Evolutionary conservation across 2,113 vertebrate species (phyloP).

Genomic region (Takifugu flavidus): DNA sequence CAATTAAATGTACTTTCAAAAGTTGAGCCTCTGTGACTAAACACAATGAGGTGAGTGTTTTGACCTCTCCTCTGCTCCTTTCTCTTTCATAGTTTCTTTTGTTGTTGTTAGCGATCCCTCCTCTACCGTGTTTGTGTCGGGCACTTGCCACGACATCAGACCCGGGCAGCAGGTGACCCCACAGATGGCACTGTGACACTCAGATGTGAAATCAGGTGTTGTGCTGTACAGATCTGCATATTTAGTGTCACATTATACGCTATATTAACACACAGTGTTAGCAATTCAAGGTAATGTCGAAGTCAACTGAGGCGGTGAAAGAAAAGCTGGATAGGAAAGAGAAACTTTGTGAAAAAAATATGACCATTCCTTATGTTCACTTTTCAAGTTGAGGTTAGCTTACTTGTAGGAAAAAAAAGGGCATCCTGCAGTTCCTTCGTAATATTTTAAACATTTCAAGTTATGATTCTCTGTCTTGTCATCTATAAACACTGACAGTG

Average conservation of each 20-base stretch:
- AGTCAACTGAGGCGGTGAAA: slow-evolving; percentile 61
- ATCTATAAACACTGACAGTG: slow-evolving; percentile 3
- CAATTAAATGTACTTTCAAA: slow-evolving; percentile 15
- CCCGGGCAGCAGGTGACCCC: slow-evolving; percentile 64
- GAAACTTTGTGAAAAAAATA: slow-evolving; percentile 65
- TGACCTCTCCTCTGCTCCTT: slow-evolving; percentile 45
- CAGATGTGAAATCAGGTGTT: slow-evolving; percentile 75
- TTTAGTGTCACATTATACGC: slow-evolving; percentile 79
- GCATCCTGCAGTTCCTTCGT: slow-evolving; percentile 45
- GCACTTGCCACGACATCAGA: slow-evolving; percentile 39
- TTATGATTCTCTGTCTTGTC: slow-evolving; percentile 48
- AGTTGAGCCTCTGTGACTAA: slow-evolving; percentile 32
- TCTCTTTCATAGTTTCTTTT: slow-evolving; percentile 35
- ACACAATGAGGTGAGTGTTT: slow-evolving; percentile 22
- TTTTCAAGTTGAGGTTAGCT: slow-evolving; percentile 61
- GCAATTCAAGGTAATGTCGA: slow-evolving; percentile 72
- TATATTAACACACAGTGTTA: slow-evolving; percentile 72
- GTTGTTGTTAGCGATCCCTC: slow-evolving; percentile 22
- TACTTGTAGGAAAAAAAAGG: slow-evolving; percentile 41
- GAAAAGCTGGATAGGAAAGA: slow-evolving; percentile 20
- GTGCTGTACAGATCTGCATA: slow-evolving; percentile 69
- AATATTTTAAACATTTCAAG: slow-evolving; percentile 61
- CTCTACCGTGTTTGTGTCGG: slow-evolving; percentile 29
- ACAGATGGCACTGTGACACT: slow-evolving; percentile 76
- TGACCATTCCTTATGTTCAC: slow-evolving; percentile 40